Percentiles rank a stretch among this genome's conserved stretches.
Evolutionary conservation across 2,888 invertebrate genomes (phyloP).

Genomic region (Cheilosia urbana): DNA sequence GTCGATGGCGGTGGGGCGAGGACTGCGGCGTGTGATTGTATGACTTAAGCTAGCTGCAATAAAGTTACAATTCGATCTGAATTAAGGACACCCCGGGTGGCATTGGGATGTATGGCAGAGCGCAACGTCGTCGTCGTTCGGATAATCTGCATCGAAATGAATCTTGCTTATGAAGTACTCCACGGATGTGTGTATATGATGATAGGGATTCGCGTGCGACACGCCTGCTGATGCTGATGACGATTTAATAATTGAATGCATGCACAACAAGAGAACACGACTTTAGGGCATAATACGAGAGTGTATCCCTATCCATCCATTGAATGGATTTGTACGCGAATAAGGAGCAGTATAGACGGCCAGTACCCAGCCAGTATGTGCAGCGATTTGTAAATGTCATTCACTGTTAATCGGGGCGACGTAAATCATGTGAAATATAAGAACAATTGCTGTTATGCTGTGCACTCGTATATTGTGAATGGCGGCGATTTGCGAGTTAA

Average conservation of each 20-base stretch:
- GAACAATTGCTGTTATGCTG: slow-evolving; percentile 61
- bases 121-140: slow-evolving; percentile 36
- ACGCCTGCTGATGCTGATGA: slow-evolving; percentile 74
- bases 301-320: slow-evolving; percentile 4
- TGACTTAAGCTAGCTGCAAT: slow-evolving; percentile 46
- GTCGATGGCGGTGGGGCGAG: background rate
- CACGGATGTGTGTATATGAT: slow-evolving; percentile 7
- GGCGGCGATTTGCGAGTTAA: slow-evolving; percentile 49
- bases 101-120: background rate
- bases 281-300: slow-evolving; percentile 6
- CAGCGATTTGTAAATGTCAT: slow-evolving; percentile 73
- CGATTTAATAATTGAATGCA: slow-evolving; percentile 75
- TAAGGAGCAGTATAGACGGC: slow-evolving; percentile 18
- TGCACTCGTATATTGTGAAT: background rate
- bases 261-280: slow-evolving; percentile 45
- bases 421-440: slow-evolving; percentile 73
- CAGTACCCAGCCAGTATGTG: slow-evolving; percentile 31
- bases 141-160: slow-evolving; percentile 71
- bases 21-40: slow-evolving; percentile 1
- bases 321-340: slow-evolving; percentile 1
- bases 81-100: slow-evolving; percentile 55
- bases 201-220: slow-evolving; percentile 65
- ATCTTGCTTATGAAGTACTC: slow-evolving; percentile 47
- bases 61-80: slow-evolving; percentile 66
- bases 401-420: slow-evolving; percentile 71